Percentiles rank a stretch among this genome's conserved stretches.
Conservation (phyloP, 2,797 vertebrate species). For the Otolemur crassicaudatus region DNA sequence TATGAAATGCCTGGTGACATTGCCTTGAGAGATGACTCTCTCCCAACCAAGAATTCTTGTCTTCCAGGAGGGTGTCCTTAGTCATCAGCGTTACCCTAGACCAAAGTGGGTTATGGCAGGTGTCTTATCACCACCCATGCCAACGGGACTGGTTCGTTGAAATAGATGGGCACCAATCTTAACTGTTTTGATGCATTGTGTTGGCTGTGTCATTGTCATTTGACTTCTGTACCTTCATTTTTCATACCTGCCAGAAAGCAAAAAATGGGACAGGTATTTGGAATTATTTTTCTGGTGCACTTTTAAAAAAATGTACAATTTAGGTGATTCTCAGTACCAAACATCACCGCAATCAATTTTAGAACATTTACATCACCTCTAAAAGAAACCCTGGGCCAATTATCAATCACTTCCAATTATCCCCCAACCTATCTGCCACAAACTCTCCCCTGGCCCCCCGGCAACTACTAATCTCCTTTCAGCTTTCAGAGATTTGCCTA, state of each 20-base stretch:
- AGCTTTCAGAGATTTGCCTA: neutral
- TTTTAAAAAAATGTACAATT: neutral
- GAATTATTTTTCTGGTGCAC: neutral
- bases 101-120: slow-evolving; percentile 54
- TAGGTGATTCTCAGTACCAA: neutral
- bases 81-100: slow-evolving; percentile 11
- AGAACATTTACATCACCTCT: neutral
- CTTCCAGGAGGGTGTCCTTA: slow-evolving; percentile 73
- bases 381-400: neutral
- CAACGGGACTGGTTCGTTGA: slow-evolving; percentile 64
- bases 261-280: slow-evolving; percentile 68
- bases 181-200: slow-evolving; percentile 55
- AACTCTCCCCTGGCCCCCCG: neutral
- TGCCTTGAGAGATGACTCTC: slow-evolving; percentile 63
- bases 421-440: neutral
- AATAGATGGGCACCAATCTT: slow-evolving; percentile 50
- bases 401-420: neutral
- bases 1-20: slow-evolving; percentile 75
- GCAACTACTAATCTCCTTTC: neutral
- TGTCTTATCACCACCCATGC: slow-evolving; percentile 1
- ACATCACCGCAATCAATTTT: neutral
- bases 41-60: slow-evolving; percentile 46
- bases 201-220: slow-evolving; percentile 66
- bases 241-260: slow-evolving; percentile 69
- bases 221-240: slow-evolving; percentile 75